phyloP scores from a whole-genome alignment of 1,140 invertebrate species.

The Frieseomelitta varia region DNA sequence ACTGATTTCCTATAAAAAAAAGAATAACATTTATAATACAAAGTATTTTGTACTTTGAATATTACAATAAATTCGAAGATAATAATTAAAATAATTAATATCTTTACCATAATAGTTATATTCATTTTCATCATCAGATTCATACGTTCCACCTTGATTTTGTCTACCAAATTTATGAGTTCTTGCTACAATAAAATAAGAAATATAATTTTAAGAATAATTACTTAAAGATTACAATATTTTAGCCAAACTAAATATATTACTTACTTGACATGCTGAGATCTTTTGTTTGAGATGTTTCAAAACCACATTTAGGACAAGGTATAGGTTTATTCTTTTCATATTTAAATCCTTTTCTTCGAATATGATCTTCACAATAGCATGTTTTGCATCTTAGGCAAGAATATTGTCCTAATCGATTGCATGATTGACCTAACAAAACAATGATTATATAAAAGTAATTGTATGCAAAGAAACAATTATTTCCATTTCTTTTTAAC shows the following conservation, averaged over 20 bases:
- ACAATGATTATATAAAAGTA: background rate
- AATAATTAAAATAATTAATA: constrained; percentile 26
- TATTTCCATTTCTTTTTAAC: background rate
- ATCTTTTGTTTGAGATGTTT: constrained; percentile 96
- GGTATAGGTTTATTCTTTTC: constrained; percentile 94
- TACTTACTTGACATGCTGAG: constrained; percentile 96
- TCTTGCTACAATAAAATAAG: constrained; percentile 83
- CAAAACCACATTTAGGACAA: constrained; percentile 96
- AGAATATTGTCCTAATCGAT: constrained; percentile 96
- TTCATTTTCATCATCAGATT: constrained; percentile 80
- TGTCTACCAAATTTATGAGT: constrained; percentile 93
- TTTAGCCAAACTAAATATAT: constrained; percentile 3
- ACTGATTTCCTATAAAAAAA: constrained; percentile 64
- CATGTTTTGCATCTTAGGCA: constrained; percentile 97
- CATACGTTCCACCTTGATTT: constrained; percentile 83
- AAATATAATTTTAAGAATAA: constrained; percentile 1
- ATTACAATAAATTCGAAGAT: background rate
- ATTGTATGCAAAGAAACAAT: background rate
- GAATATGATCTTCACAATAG: constrained; percentile 98
- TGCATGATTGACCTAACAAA: constrained; percentile 92
- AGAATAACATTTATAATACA: background rate
- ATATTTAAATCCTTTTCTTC: constrained; percentile 96
- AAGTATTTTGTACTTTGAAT: too few relatives aligned
- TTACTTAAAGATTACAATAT: constrained; percentile 1
- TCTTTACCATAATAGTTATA: constrained; percentile 75